Evolutionary conservation across 2,797 vertebrate genomes (phyloP).

Genomic region (Centropyge bicolor): DNA sequence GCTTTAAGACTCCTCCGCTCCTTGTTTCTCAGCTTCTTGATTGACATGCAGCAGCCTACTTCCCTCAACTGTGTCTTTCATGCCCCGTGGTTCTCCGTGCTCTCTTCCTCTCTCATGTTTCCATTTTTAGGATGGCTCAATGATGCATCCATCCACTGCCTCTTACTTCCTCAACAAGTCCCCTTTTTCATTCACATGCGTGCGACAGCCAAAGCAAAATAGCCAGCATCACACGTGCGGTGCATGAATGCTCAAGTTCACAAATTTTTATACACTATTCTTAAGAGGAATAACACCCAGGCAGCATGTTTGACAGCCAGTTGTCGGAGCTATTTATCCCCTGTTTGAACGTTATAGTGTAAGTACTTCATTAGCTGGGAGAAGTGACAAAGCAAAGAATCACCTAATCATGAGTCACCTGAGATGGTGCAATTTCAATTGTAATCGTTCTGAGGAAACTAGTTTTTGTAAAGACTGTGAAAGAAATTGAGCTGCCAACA

Average conservation of each 20-base stretch:
- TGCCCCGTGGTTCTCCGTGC: constrained; percentile 71
- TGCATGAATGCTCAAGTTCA: constrained; percentile 17
- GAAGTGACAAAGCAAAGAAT: constrained; percentile 17
- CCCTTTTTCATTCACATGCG: constrained; percentile 53
- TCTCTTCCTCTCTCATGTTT: constrained; percentile 72
- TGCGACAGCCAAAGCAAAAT: constrained; percentile 23
- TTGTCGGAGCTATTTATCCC: not conserved
- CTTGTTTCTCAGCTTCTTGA: constrained; percentile 80
- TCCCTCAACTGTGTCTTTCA: constrained; percentile 79
- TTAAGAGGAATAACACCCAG: constrained; percentile 11
- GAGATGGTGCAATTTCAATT: not conserved
- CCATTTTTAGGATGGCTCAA: constrained; percentile 80
- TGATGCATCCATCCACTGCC: constrained; percentile 70
- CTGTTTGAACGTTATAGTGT: not conserved
- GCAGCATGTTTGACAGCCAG: not conserved
- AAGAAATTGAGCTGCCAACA: not conserved
- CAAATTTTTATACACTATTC: constrained; percentile 7
- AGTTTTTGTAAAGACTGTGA: not conserved
- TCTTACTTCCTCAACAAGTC: constrained; percentile 63
- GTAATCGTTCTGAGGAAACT: not conserved
- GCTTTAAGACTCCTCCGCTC: constrained; percentile 81
- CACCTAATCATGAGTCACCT: not conserved
- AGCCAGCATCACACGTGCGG: constrained; percentile 12
- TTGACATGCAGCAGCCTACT: constrained; percentile 82
- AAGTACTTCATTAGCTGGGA: not conserved